Base-by-base conservation (phyloP, 1,140 invertebrate species). In the Drosophila ercepeae region DNA sequence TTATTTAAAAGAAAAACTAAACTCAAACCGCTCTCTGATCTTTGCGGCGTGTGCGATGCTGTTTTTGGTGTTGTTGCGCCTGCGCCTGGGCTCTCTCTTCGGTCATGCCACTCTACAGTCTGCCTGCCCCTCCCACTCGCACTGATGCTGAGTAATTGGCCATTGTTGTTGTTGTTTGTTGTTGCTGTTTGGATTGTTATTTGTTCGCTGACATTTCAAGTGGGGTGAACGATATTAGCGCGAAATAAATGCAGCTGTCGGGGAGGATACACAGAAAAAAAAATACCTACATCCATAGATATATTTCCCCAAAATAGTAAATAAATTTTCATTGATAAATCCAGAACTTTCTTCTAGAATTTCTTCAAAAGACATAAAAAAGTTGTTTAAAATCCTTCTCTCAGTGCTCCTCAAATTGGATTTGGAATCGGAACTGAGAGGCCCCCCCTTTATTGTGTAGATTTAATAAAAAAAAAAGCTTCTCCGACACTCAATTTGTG, bases 141-240 rank as follows among this genome's bases (percentile, higher is more conserved):
- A n/a, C 50, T 13, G 34, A 29, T 42, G 64, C 68, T 71, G 53
- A 64, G 55, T 64, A 64, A 64, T 64, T 64, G 60, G 55, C 55
- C 42, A 57, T 46, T 48, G 53, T 55, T 55, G 23, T 18, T 45
- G 36, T 4, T 21, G 29, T 63, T 4, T 21, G 29, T 63, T 44
- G 29, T 23, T 54, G 52, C 51, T 55, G 44, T 32, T 39, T 46
- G 29, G 5, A 16, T 42, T 73, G 52, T 74, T 65, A 51, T 63
- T 69, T 73, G 67, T 73, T 59, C 70, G 75, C 82, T 88, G 82
- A 88, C 82, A 88, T 88, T 82, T 88, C 69, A 78, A 88, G 82
- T 88, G 82, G 82, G 82, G 82, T 88, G 82, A 88, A 88, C 65
- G 74, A 88, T 88, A 88, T 88, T 88, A 88, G 82, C 74, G 77